These are phyloP conservation scores for Galeopterus variegatus DNA, from an alignment of 2,113 vertebrate genomes.

Conservation along the genomic window DNA sequence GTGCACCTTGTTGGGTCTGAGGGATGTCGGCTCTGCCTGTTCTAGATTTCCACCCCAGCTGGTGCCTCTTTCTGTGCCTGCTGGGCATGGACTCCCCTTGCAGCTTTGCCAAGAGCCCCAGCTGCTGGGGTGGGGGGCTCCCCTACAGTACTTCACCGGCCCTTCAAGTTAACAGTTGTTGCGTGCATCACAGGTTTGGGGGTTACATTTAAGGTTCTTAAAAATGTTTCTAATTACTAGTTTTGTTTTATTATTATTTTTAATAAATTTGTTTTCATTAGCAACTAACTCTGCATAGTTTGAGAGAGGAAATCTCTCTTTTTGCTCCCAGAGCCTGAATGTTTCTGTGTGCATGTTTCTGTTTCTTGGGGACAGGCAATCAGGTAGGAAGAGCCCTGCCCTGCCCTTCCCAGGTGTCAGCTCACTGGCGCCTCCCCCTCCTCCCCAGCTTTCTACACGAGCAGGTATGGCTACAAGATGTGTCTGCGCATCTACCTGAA, in stretches of 20 bases:
- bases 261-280: fast-evolving
- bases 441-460: conserved; percentile 95
- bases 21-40: neutral
- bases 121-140: fast-evolving
- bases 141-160: fast-evolving
- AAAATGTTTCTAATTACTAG: neutral
- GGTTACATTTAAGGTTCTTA: neutral
- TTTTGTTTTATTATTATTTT: no score
- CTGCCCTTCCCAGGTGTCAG: no score
- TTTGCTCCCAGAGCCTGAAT: fast-evolving
- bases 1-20: neutral
- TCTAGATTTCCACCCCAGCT: neutral
- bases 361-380: neutral
- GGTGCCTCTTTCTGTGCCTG: neutral
- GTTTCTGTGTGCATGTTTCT: no score
- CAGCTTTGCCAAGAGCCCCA: neutral
- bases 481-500: conserved; percentile 96
- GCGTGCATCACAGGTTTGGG: fast-evolving
- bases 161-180: neutral
- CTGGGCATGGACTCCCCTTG: neutral
- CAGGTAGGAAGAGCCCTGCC: fast-evolving
- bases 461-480: conserved; percentile 98
- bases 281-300: neutral
- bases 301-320: neutral
- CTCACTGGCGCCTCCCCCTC: neutral